Conservation (phyloP, 2,888 invertebrate species). For the Troides oblongomaculatus region DNA sequence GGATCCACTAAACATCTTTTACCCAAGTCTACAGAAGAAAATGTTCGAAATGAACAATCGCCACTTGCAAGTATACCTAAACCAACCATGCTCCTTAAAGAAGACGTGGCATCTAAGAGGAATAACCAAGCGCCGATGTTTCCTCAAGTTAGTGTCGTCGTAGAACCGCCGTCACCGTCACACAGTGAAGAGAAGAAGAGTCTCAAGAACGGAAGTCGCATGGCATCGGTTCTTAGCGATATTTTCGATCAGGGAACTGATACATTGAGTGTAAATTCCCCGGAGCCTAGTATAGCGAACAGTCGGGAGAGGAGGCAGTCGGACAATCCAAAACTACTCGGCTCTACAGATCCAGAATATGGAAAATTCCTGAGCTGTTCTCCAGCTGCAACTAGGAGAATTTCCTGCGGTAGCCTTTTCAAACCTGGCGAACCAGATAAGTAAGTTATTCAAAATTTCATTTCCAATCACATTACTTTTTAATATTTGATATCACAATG, state of each 20-base stretch:
- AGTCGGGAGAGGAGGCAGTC: conserved; percentile 72
- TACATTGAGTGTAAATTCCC: conserved; percentile 65
- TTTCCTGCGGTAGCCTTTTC: conserved; percentile 94
- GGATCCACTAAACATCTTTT: conserved; percentile 55
- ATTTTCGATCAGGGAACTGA: conserved; percentile 69
- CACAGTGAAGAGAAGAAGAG: conserved; percentile 81
- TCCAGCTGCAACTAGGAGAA: conserved; percentile 91
- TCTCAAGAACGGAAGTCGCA: conserved; percentile 63
- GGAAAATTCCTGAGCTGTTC: conserved; percentile 85
- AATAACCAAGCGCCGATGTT: conserved; percentile 49
- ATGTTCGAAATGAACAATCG: conserved; percentile 43
- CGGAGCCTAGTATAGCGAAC: conserved; percentile 70
- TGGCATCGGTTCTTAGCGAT: conserved; percentile 73
- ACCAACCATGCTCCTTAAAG: conserved; percentile 26
- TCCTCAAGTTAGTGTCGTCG: conserved; percentile 86
- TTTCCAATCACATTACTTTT: too few species aligned
- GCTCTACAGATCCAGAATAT: conserved; percentile 83
- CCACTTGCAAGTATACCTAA: conserved; percentile 35
- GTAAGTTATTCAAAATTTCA: conserved; percentile 56
- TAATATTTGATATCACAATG: too few species aligned
- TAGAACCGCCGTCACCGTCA: conserved; percentile 87
- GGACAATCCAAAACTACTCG: conserved; percentile 81
- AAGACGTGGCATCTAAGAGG: conserved; percentile 28
- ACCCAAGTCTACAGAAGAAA: conserved; percentile 59
- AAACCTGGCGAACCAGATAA: conserved; percentile 85